Conservation (phyloP, 1,140 invertebrate species). For the Drosophila busckii region DNA sequence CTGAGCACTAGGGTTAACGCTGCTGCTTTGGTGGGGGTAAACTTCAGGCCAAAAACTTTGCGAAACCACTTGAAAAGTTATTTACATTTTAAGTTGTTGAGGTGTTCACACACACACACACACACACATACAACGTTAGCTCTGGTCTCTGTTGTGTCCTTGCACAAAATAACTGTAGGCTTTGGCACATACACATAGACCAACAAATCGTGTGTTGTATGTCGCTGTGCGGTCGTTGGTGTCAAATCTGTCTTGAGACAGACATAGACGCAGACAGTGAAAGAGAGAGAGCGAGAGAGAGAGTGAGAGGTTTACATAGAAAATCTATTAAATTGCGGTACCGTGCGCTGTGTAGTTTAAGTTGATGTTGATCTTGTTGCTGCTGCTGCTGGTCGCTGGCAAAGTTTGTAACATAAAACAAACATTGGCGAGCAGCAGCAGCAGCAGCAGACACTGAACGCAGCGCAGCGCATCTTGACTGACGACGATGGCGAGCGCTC, state of each 20-base stretch:
- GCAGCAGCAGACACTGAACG: neutral
- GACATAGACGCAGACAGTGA: too few species aligned
- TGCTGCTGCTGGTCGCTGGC: slow-evolving; percentile 40
- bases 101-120: slow-evolving; percentile 72
- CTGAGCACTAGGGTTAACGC: slow-evolving; percentile 5
- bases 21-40: slow-evolving; percentile 1
- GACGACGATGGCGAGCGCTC: slow-evolving; percentile 56
- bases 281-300: too few species aligned
- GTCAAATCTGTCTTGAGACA: too few species aligned
- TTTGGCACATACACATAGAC: slow-evolving; percentile 23
- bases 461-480: slow-evolving; percentile 50
- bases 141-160: slow-evolving; percentile 71
- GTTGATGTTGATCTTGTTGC: slow-evolving; percentile 7
- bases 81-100: slow-evolving; percentile 77
- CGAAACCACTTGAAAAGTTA: slow-evolving; percentile 76
- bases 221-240: slow-evolving; percentile 54
- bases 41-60: slow-evolving; percentile 67
- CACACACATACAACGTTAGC: too few species aligned
- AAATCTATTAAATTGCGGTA: slow-evolving; percentile 73
- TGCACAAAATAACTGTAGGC: slow-evolving; percentile 73
- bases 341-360: slow-evolving; percentile 1
- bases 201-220: slow-evolving; percentile 17
- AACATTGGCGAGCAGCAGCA: slow-evolving; percentile 53
- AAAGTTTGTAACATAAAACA: slow-evolving; percentile 75
- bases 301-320: slow-evolving; percentile 65